Base-by-base conservation (phyloP, 64 coral and sea anemone genomes). In the Dendronephthya gigantea region DNA sequence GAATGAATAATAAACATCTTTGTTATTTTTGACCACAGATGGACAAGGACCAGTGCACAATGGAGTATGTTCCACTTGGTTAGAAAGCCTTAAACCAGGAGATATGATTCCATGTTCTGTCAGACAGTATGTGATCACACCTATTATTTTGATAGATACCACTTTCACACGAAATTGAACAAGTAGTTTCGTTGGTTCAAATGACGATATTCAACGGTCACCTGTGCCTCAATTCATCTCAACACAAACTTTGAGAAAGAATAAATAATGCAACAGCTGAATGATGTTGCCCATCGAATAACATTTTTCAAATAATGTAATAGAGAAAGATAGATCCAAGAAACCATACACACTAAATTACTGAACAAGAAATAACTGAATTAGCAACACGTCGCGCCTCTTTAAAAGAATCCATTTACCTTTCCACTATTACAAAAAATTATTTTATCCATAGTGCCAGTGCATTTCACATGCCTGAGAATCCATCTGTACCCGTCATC, bases 381-480 rank as follows among this genome's bases (percentile, higher is more conserved):
- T n/a, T 4, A 22, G 7, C 0, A 0, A 23, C 1, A 13, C 0
- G 17, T n/a, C 17, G 55, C 19, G 7, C 25, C 7, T 19, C 25
- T n/a, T n/a, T 12, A 9, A 8, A 79, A 79, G 19, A 0, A 6
- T 55, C 4, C 11, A 45, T 45, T 45, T 45, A 45, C 4, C 41
- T 45, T 11, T 11, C 11, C 4, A 45, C 41, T 45, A 45, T 45
- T 6, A 6, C 41, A 45, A 45, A 45, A 45, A 45, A n/a, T 19
- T 40, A 76, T 41, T 82, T n/a, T 87, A 9, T 38, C 84, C 83
- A 23, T 39, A 98, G 95, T 38, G 95, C 95, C 28, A 87, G 90
- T n/a, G 90, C 95, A 25, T 98, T 98, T 55, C 95, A 93, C n/a
- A 85, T 98, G 83, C 95, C 95, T 39, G 92, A 98, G 0, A 92